Conservation (phyloP, 1,140 invertebrate species). For the Caenorhabditis tropicalis region DNA sequence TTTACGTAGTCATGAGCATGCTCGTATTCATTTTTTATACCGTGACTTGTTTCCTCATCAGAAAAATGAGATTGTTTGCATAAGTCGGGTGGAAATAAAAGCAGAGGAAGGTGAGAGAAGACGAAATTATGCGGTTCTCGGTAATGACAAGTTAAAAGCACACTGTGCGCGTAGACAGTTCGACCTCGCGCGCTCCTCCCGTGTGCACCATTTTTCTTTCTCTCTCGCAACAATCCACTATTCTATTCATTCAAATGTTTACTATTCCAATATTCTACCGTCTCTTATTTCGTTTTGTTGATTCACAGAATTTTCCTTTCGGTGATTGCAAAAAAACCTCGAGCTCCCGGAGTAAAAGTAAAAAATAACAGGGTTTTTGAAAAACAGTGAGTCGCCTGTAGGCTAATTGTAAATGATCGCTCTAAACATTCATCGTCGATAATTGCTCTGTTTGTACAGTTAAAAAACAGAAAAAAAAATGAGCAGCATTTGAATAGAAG, state of each 20-base stretch:
- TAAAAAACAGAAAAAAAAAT: not conserved
- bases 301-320: slow-evolving; percentile 38
- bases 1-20: no score
- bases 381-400: not conserved
- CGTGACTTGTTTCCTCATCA: not conserved
- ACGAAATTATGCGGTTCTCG: slow-evolving; percentile 12
- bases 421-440: not conserved
- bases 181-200: not conserved
- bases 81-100: not conserved
- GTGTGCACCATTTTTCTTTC: slow-evolving; percentile 10
- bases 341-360: not conserved
- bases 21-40: not conserved
- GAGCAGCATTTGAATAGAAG: slow-evolving; percentile 18
- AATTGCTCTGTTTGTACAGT: slow-evolving; percentile 36
- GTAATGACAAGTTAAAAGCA: slow-evolving; percentile 39
- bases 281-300: slow-evolving; percentile 45
- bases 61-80: slow-evolving; percentile 16
- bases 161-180: slow-evolving; percentile 13
- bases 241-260: slow-evolving; percentile 44
- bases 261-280: slow-evolving; percentile 43
- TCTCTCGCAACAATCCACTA: slow-evolving; percentile 34
- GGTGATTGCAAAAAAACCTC: slow-evolving; percentile 19
- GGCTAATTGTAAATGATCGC: not conserved
- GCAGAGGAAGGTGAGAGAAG: not conserved
- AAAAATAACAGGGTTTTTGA: not conserved